Conservation (phyloP, 2,888 invertebrate species). For the Chrysotoxum bicinctum region DNA sequence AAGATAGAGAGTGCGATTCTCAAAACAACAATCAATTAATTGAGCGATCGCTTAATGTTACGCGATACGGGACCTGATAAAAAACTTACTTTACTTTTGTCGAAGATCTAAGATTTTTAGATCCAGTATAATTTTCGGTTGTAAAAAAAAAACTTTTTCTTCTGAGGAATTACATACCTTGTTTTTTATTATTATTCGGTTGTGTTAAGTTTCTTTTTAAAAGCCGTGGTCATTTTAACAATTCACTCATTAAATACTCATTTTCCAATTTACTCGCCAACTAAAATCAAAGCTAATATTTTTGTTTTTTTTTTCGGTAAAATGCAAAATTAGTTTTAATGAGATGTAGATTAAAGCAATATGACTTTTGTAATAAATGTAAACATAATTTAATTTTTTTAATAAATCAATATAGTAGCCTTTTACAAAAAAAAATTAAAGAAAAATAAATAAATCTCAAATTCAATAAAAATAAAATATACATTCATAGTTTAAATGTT, state of each 20-base stretch:
- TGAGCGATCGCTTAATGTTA: too few species aligned
- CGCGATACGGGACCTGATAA: too few species aligned
- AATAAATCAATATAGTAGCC: conserved; percentile 55
- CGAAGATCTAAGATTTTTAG: too few species aligned
- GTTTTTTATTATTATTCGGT: conserved; percentile 57
- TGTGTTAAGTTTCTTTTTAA: conserved; percentile 43
- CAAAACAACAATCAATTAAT: too few species aligned
- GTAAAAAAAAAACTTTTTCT: background rate
- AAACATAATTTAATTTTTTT: conserved; percentile 37
- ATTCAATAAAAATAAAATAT: conserved; percentile 63
- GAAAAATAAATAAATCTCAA: conserved; percentile 69
- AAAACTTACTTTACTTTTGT: too few species aligned
- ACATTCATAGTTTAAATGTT: conserved; percentile 59
- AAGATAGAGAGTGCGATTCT: too few species aligned
- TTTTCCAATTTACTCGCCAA: background rate
- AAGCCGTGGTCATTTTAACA: background rate
- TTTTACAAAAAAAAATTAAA: conserved; percentile 43
- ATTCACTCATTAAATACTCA: background rate
- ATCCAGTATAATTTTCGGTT: background rate
- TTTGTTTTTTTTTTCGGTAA: background rate
- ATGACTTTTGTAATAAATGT: conserved; percentile 24
- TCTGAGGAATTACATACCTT: conserved; percentile 64
- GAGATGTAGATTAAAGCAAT: background rate
- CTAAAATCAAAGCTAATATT: background rate
- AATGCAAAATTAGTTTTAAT: background rate